Conservation (phyloP, 2,113 vertebrate species). For the Hoplias malabaricus region DNA sequence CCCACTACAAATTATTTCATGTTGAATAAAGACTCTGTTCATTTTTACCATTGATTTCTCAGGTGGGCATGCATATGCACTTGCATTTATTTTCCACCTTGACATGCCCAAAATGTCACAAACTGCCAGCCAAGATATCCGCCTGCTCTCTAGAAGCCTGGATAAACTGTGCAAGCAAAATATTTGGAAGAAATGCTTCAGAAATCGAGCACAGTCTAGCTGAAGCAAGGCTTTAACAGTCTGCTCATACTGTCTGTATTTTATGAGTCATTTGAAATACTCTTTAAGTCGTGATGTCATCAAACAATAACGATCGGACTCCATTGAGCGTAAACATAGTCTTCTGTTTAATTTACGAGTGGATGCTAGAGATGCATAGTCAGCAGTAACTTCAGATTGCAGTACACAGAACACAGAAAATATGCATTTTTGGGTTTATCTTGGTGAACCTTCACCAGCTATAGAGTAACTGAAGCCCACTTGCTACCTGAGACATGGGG, state of each 20-base stretch:
- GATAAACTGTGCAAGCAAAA: background rate
- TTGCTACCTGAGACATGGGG: no score
- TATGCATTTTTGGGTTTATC: no score
- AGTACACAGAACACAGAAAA: no score
- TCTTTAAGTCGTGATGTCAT: background rate
- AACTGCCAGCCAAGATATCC: background rate
- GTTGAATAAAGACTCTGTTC: background rate
- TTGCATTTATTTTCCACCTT: background rate
- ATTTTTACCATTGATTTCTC: background rate
- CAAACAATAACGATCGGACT: background rate
- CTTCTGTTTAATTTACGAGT: no score
- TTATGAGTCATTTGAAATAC: background rate
- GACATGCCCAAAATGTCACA: background rate
- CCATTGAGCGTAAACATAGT: no score
- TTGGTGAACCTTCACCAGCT: no score
- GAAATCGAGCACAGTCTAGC: background rate
- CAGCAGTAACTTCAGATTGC: no score
- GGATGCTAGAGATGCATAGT: no score
- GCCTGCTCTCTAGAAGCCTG: background rate
- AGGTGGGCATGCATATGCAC: background rate
- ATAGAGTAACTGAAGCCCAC: no score
- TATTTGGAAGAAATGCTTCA: background rate
- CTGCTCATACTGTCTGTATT: constrained; percentile 19
- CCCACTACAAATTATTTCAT: background rate
- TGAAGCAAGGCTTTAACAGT: constrained; percentile 10